phyloP scores from a whole-genome alignment of 2,113 vertebrate genomes.

The Ornithorhynchus anatinus region DNA sequence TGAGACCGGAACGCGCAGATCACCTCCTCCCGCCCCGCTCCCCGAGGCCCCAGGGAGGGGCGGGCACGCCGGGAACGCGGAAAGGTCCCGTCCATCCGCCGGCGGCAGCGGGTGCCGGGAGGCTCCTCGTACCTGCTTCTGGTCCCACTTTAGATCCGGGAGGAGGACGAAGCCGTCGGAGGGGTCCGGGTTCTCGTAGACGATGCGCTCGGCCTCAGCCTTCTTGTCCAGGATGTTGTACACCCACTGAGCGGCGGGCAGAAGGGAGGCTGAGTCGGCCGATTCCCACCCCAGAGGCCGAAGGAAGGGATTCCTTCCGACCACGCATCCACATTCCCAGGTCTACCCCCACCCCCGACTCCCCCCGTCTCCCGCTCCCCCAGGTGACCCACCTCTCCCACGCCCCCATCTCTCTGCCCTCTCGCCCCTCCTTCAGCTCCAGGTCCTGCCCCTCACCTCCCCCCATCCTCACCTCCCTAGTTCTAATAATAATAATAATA shows the following conservation, averaged over 20 bases:
- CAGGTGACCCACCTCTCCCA: not conserved
- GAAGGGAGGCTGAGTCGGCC: not conserved
- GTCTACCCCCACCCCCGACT: not conserved
- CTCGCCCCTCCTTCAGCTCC: not conserved
- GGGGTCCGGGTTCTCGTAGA: conserved; percentile 88
- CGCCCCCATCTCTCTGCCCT: not conserved
- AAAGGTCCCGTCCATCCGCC: too few relatives aligned
- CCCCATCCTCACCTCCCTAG: not conserved
- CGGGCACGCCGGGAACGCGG: too few relatives aligned
- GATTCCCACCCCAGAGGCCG: not conserved
- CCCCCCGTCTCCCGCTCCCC: not conserved
- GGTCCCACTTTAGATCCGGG: conserved; percentile 96
- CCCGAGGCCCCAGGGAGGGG: too few relatives aligned
- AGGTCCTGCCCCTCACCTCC: not conserved
- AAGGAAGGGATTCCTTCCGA: not conserved
- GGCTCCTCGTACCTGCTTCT: conserved; percentile 83
- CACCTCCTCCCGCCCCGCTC: too few relatives aligned
- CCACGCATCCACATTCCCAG: not conserved
- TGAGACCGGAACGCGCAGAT: too few relatives aligned
- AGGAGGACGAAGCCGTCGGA: conserved; percentile 85
- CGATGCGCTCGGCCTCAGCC: conserved; percentile 85
- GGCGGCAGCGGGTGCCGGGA: not conserved
- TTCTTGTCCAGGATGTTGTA: conserved; percentile 97
- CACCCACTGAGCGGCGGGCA: conserved; percentile 84
- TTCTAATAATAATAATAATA: too few relatives aligned